Base-by-base conservation (phyloP, 2,113 vertebrate species). In the Dascyllus trimaculatus region DNA sequence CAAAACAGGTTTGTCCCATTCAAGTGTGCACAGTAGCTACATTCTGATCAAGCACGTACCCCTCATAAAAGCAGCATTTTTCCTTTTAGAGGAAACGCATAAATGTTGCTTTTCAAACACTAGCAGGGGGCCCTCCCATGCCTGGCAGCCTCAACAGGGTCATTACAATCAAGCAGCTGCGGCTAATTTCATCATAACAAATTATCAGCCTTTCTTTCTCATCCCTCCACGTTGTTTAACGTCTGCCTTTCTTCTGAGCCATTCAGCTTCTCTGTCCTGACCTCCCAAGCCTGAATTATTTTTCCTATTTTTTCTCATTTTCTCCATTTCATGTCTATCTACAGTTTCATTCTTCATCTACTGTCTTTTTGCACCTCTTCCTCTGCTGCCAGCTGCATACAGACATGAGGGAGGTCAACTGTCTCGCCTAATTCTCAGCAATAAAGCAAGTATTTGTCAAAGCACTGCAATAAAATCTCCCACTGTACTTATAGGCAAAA, bases 131-230 rank as follows among this genome's bases (percentile, higher is more conserved):
- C 25, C 19, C 40, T 59, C 22, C 25, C 0, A 1, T 40, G 70
- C 54, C 69, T 70, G 25, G 15, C 29, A 62, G 71, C n/a, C 49
- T 70, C 26, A 77, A 67, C 17, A 56, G 25, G 51, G 40, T 81
- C 76, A 80, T 85, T 54, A 73, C 65, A 64, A 68, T 76, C 76
- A 71, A 68, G 73, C 82, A 83, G 67, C 81, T 87, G 76, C 87
- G 40, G 67, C 63, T 74, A 56, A 81, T 90, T 77, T 79, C 66
- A 75, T 78, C 67, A 26, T 1, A 73, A 82, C 75, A 72, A 78
- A 57, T 75, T 29, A 46, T 65, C 65, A 19, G 43, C 40, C 11
- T 24, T 64, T 45, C 22, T 25, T 45, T 71, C 40, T 32, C 46
- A 9, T 49, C 19, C 52, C 29, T 46, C 14, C 29, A 1, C 49